These are phyloP conservation scores for Microhierax caerulescens DNA, from an alignment of 2,797 vertebrate genomes.

Conservation along the genomic window DNA sequence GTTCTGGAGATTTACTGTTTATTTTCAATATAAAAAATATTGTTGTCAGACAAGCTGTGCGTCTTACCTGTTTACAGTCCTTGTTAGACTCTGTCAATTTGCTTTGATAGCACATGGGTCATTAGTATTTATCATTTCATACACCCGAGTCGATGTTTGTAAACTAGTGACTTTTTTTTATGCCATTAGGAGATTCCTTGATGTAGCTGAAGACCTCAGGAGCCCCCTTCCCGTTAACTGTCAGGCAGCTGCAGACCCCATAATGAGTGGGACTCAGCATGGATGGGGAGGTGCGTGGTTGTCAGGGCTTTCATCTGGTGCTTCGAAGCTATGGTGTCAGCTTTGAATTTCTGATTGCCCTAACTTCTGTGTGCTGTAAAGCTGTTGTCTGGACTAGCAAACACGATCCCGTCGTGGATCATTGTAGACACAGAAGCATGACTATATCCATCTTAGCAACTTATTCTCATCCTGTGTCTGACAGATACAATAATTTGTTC, in stretches of 20 bases:
- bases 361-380: neutral
- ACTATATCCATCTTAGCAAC: neutral
- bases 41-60: neutral
- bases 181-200: neutral
- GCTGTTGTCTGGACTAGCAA: neutral
- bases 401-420: neutral
- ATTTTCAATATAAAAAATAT: conserved; percentile 45
- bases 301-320: neutral
- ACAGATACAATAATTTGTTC: accelerated
- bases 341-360: neutral
- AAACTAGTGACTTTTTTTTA: neutral
- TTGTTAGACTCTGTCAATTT: conserved; percentile 41
- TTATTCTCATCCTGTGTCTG: neutral
- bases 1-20: conserved; percentile 37
- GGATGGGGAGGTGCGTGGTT: neutral
- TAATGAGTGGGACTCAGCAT: neutral
- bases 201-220: neutral
- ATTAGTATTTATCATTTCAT: conserved; percentile 39
- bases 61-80: conserved; percentile 38
- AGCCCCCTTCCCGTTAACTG: neutral
- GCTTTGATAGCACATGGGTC: conserved; percentile 12
- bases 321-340: neutral
- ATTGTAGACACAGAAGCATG: neutral
- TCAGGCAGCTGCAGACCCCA: neutral
- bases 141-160: neutral